Percentiles rank a stretch among this genome's conserved stretches.
Evolutionary conservation across 2,888 invertebrate genomes (phyloP).

Genomic region (Leptinotarsa rubiginosa): DNA sequence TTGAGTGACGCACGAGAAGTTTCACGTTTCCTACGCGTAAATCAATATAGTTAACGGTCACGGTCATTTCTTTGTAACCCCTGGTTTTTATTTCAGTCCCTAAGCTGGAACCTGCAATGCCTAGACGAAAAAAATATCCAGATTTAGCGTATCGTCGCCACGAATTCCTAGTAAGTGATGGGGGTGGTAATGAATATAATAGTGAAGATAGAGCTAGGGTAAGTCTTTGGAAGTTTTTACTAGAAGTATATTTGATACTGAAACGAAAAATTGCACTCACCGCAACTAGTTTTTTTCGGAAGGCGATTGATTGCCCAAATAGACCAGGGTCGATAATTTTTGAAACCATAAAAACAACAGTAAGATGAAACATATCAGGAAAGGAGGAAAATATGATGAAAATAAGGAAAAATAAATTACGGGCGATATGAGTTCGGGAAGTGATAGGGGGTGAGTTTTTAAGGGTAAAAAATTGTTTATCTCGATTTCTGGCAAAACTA

Average conservation of each 20-base stretch:
- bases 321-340: too few species aligned
- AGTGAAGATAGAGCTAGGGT: slow-evolving; percentile 76
- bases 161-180: slow-evolving; percentile 78
- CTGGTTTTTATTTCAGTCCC: slow-evolving; percentile 59
- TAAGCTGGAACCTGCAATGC: slow-evolving; percentile 84
- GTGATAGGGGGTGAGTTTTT: too few species aligned
- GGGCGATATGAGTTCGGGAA: too few species aligned
- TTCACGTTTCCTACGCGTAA: neutral
- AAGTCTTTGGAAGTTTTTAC: slow-evolving; percentile 52
- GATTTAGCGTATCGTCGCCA: slow-evolving; percentile 89
- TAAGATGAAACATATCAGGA: too few species aligned
- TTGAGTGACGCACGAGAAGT: neutral
- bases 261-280: slow-evolving; percentile 43
- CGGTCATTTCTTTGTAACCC: neutral
- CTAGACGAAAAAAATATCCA: slow-evolving; percentile 89
- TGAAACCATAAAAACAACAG: too few species aligned
- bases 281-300: slow-evolving; percentile 45
- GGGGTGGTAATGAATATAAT: slow-evolving; percentile 70
- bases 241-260: slow-evolving; percentile 31
- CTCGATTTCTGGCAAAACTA: too few species aligned
- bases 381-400: too few species aligned
- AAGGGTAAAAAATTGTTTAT: too few species aligned
- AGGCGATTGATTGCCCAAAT: slow-evolving; percentile 47
- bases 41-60: neutral
- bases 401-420: too few species aligned